Conservation (phyloP, 2,113 vertebrate species). For the Pomatostomus ruficeps region DNA sequence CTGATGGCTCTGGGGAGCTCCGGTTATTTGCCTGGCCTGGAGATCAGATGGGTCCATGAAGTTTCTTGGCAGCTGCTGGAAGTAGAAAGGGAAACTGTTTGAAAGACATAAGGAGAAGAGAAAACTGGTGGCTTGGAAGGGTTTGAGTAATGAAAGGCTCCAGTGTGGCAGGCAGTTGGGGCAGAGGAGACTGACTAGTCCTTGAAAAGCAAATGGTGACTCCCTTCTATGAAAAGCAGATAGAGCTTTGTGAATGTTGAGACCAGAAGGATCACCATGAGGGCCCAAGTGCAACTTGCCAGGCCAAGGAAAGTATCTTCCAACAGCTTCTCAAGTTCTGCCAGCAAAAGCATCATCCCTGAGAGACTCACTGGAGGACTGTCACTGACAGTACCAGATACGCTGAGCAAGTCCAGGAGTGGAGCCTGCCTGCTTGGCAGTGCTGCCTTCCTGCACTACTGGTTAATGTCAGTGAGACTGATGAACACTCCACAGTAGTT, state of each 20-base stretch:
- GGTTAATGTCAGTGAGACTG: not conserved
- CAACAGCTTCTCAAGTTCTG: not conserved
- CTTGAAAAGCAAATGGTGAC: not conserved
- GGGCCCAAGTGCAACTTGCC: not conserved
- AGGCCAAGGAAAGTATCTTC: not conserved
- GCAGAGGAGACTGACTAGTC: not conserved
- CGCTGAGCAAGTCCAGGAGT: not conserved
- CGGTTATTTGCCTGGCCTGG: not conserved
- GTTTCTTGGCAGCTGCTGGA: not conserved
- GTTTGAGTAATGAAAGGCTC: not conserved
- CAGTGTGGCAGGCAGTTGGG: not conserved
- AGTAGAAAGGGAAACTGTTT: not conserved
- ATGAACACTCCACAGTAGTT: not conserved
- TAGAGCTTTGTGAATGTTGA: not conserved
- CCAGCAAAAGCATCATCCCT: not conserved
- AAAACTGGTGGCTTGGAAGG: not conserved
- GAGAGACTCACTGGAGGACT: not conserved
- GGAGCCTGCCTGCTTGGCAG: not conserved
- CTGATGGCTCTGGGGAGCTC: not conserved
- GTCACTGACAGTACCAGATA: not conserved
- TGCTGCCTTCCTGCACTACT: conserved; percentile 7
- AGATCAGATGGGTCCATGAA: not conserved
- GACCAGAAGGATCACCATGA: not conserved
- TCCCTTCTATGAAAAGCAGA: not conserved
- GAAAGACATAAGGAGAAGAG: not conserved